Conservation (phyloP, 2,113 vertebrate genomes). For the Heliornis fulica region DNA sequence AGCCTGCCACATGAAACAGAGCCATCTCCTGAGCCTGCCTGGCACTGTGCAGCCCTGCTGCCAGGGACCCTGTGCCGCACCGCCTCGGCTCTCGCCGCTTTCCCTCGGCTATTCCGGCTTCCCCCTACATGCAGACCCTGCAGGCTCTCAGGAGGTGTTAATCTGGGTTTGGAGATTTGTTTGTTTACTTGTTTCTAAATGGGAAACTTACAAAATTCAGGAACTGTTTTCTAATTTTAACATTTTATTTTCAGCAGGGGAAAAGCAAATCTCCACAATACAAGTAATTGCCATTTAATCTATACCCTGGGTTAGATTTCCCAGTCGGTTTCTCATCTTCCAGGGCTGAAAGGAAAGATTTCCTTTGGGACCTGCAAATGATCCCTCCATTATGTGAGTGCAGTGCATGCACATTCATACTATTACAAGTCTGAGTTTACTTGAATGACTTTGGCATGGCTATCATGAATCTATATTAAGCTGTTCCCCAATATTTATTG, state of each 20-base stretch:
- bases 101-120: neutral
- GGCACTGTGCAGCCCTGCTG: fast-evolving
- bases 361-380: neutral
- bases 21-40: neutral
- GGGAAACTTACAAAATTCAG: neutral
- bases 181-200: neutral
- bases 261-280: conserved; percentile 5
- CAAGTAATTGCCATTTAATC: conserved; percentile 38
- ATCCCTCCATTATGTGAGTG: neutral
- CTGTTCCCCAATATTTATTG: conserved; percentile 45
- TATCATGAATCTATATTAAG: neutral
- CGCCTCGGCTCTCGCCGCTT: neutral
- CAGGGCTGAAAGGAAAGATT: conserved; percentile 51
- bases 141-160: neutral
- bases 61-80: neutral
- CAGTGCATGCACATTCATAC: neutral
- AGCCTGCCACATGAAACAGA: neutral
- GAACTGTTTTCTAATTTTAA: neutral
- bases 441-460: neutral
- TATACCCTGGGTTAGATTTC: neutral
- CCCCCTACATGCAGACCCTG: neutral
- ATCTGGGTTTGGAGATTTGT: neutral
- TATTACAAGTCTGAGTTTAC: neutral
- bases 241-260: neutral
- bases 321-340: conserved; percentile 37